Evolutionary conservation across 2,113 vertebrate species (phyloP).

Genomic region (Melospiza georgiana): DNA sequence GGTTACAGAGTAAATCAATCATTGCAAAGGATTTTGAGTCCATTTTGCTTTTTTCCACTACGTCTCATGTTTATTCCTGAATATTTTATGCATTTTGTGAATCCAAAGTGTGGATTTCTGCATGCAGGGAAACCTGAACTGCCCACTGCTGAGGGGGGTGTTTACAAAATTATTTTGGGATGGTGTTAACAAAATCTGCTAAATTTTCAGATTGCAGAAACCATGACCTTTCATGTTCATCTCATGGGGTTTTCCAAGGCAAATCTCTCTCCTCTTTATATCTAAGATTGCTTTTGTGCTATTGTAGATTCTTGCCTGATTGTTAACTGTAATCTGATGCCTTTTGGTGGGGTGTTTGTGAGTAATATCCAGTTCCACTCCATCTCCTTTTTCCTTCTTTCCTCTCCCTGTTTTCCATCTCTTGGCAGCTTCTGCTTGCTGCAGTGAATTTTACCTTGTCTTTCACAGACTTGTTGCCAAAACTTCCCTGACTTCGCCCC

Average conservation of each 20-base stretch:
- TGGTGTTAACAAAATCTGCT: neutral
- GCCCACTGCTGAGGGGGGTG: accelerated
- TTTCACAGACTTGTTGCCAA: constrained; percentile 72
- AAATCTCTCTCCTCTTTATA: neutral
- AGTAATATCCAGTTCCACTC: neutral
- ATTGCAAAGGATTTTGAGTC: neutral
- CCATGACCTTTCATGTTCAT: neutral
- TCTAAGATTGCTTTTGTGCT: neutral
- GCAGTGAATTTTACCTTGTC: neutral
- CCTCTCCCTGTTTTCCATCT: neutral
- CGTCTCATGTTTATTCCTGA: neutral
- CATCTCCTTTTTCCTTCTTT: neutral
- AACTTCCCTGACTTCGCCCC: constrained; percentile 82
- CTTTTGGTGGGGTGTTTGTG: neutral
- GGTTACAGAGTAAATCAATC: accelerated
- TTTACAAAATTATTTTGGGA: neutral
- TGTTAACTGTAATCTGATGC: neutral
- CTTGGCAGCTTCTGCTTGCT: neutral
- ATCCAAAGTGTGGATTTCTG: neutral
- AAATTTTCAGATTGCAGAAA: neutral
- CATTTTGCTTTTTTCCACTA: neutral
- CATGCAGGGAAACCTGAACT: neutral
- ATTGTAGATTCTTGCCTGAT: neutral
- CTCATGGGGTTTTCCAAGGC: neutral
- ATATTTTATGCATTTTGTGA: neutral